These are phyloP conservation scores for Folsomia candida DNA, from an alignment of 2,888 invertebrate genomes.

Conservation along the genomic window DNA sequence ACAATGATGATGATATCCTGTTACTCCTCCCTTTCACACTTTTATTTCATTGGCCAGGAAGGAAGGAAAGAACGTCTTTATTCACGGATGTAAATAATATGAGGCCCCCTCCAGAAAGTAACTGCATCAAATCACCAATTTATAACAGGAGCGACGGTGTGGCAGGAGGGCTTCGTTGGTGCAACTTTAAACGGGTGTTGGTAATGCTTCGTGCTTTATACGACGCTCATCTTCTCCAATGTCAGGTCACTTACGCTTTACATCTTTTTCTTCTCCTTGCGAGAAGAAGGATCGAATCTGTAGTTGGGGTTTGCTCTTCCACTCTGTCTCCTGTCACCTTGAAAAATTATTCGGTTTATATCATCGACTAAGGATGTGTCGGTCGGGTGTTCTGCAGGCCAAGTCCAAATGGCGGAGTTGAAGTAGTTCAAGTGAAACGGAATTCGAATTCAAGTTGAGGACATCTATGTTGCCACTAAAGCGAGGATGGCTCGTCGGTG, in stretches of 20 bases:
- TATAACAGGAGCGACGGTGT: too few species aligned
- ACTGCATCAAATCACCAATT: not conserved
- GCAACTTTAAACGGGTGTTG: not conserved
- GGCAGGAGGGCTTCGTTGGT: not conserved
- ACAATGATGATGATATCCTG: conserved; percentile 2
- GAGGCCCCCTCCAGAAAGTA: not conserved
- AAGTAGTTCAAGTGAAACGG: conserved; percentile 2
- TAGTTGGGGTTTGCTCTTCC: conserved; percentile 34
- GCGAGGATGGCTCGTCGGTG: not conserved
- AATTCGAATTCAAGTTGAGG: conserved; percentile 9
- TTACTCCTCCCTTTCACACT: conserved; percentile 3
- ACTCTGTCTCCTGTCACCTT: conserved; percentile 42
- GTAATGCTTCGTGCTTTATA: too few species aligned
- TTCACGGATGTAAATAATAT: not conserved
- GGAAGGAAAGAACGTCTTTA: not conserved
- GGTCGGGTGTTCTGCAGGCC: conserved; percentile 25
- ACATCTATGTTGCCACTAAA: not conserved
- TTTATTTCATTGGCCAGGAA: not conserved
- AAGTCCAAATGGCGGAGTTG: not conserved
- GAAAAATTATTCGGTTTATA: conserved; percentile 44
- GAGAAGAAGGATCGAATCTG: conserved; percentile 33
- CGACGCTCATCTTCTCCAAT: too few species aligned
- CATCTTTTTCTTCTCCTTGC: conserved; percentile 7
- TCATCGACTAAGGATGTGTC: conserved; percentile 42
- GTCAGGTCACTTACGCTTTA: not conserved